Base-by-base conservation (phyloP, 2,113 vertebrate genomes). In the Chionis minor region DNA sequence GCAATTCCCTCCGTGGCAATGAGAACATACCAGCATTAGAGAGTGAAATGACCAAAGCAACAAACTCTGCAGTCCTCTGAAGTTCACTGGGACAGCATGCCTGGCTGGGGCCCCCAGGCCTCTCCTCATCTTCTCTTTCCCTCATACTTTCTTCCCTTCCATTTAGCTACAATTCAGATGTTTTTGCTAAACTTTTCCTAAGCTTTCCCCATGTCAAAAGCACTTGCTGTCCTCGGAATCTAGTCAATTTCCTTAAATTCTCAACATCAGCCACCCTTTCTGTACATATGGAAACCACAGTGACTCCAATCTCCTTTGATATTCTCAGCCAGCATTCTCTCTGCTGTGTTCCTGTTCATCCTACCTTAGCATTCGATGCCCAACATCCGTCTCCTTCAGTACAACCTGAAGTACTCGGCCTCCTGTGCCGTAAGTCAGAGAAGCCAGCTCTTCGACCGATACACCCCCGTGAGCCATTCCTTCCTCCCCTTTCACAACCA, bases 51-150 rank as follows among this genome's bases (percentile, higher is more conserved):
- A 63, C 12, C 45, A 54, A 40, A 77, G 55, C 21, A 69, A 70
- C 74, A 47, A 18, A 1, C 49, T 8, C 14, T 2, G 5, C n/a
- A 16, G 62, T 14, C 8, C 42, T 26, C 52, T 26, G 8, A 71
- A 45, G 35, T n/a, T 65, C 63, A n/a, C 17, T 14, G 32, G 51
- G 47, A 81, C 0, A 0, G 58, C 5, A 12, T 0, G 5, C 40
- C 65, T 6, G 7, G 18, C 21, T 32, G 32, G 12, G 45, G 26
- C 19, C 27, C 42, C 9, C 6, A 4, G 66, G 35, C 22, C 40
- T 28, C 30, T n/a, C 24, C 3, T 8, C 21, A 52, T 22, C 59
- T 71, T 21, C 59, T 70, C 58, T 55, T 85, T 49, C 44, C 27
- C 28, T 45, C 18, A 5, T 4, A 23, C 5, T 7, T 63, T 44